Conservation (phyloP, 2,113 vertebrate species). For the Pao palembangensis region DNA sequence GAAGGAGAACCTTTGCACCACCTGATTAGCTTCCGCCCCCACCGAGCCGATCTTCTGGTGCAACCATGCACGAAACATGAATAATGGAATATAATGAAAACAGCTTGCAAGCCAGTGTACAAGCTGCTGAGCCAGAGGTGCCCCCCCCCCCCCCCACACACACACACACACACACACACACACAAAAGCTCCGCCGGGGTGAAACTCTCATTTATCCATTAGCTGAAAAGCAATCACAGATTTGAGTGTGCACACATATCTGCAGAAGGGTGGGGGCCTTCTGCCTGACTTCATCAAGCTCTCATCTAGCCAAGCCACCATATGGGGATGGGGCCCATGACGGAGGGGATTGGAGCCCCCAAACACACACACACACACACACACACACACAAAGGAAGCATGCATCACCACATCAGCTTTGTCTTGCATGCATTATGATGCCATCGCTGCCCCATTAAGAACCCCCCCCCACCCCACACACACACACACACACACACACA, state of each 20-base stretch:
- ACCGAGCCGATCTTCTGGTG: slow-evolving; percentile 51
- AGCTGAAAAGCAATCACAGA: slow-evolving; percentile 59
- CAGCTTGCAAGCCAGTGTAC: slow-evolving; percentile 64
- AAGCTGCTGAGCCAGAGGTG: slow-evolving; percentile 59
- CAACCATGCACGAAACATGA: slow-evolving; percentile 70
- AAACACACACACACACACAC: not conserved
- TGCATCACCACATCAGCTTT: slow-evolving; percentile 70
- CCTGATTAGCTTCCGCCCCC: slow-evolving; percentile 52
- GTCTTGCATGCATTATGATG: slow-evolving; percentile 70
- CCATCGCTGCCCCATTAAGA: slow-evolving; percentile 59
- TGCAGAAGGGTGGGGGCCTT: slow-evolving; percentile 45
- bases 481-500: not conserved
- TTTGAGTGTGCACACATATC: slow-evolving; percentile 29
- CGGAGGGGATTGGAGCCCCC: slow-evolving; percentile 53
- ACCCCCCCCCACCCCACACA: slow-evolving; percentile 18
- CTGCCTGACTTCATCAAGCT: slow-evolving; percentile 71
- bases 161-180: slow-evolving; percentile 4
- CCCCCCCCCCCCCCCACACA: not conserved
- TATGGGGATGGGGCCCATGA: slow-evolving; percentile 73
- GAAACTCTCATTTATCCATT: slow-evolving; percentile 67
- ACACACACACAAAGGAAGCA: slow-evolving; percentile 67
- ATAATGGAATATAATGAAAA: slow-evolving; percentile 71
- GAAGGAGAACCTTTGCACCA: slow-evolving; percentile 37
- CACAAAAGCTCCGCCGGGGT: slow-evolving; percentile 48
- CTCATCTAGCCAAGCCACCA: slow-evolving; percentile 74